A percentile compares a stretch with the other conserved stretches of the same genome.
phyloP scores from a whole-genome alignment of 2,113 vertebrate species.

The Solenodon paradoxus region DNA sequence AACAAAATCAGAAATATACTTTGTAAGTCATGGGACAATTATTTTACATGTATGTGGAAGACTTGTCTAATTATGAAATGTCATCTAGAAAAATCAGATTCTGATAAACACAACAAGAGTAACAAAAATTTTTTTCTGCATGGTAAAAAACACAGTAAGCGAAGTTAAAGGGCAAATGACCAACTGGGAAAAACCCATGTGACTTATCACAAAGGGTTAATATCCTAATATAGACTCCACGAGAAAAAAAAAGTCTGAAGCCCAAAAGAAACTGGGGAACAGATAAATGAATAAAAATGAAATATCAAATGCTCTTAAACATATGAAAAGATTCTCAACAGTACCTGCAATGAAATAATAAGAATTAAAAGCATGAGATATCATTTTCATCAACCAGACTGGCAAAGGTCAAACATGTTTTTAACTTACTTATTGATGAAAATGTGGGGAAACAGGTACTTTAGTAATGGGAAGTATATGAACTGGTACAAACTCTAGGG shows the following conservation, averaged over 20 bases:
- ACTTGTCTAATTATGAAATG: constrained; percentile 15
- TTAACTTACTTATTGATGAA: not conserved
- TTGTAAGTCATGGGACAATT: not conserved
- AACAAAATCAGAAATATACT: not conserved
- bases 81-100: not conserved
- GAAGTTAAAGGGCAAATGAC: not conserved
- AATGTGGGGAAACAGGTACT: not conserved
- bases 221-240: not conserved
- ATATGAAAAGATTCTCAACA: not conserved
- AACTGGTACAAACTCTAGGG: not conserved
- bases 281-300: not conserved
- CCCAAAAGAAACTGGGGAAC: not conserved
- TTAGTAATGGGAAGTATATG: not conserved
- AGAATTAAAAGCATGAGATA: constrained; percentile 31
- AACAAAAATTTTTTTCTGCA: not conserved
- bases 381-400: not conserved
- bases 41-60: not conserved
- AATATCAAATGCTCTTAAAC: not conserved
- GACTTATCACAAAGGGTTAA: not conserved
- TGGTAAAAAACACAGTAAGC: not conserved
- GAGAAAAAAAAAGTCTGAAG: not conserved
- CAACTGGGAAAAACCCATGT: not conserved
- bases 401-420: not conserved
- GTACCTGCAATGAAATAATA: not conserved
- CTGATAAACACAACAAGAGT: not conserved